Conservation (phyloP, 2,113 vertebrate genomes). For the Aramus guarauna region DNA sequence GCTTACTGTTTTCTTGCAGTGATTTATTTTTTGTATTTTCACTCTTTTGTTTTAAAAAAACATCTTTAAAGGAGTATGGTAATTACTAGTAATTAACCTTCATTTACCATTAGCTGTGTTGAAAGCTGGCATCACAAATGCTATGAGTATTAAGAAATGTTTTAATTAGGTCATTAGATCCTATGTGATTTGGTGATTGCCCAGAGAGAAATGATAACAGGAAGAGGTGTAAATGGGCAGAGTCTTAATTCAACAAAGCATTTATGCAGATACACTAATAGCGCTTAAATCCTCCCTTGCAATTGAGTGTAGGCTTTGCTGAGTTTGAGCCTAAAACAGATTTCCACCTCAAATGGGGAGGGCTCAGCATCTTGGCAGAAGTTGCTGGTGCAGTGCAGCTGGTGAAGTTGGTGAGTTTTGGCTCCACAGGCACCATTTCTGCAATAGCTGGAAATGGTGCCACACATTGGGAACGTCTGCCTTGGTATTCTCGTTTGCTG, state of each 20-base stretch:
- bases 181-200: conserved; percentile 15
- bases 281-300: neutral
- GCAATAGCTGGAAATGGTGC: neutral
- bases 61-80: neutral
- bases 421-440: neutral
- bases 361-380: neutral
- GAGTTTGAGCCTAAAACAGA: neutral
- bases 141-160: neutral
- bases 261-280: neutral
- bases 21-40: conserved; percentile 16
- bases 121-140: conserved; percentile 8
- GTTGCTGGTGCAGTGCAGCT: neutral
- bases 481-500: neutral
- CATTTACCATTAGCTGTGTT: neutral
- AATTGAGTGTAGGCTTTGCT: neutral
- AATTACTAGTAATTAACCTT: conserved; percentile 44
- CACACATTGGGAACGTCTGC: neutral
- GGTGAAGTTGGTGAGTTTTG: neutral
- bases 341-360: neutral
- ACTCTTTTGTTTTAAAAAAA: conserved; percentile 15
- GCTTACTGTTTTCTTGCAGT: conserved; percentile 3
- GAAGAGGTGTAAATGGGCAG: neutral
- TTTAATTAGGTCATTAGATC: conserved; percentile 49
- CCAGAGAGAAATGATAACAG: neutral
- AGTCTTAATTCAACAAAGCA: neutral